Evolutionary conservation across 1,140 invertebrate species (phyloP), one percentile per base, ranked within the genome.

Genomic region (Luehdorfia chinensis): DNA sequence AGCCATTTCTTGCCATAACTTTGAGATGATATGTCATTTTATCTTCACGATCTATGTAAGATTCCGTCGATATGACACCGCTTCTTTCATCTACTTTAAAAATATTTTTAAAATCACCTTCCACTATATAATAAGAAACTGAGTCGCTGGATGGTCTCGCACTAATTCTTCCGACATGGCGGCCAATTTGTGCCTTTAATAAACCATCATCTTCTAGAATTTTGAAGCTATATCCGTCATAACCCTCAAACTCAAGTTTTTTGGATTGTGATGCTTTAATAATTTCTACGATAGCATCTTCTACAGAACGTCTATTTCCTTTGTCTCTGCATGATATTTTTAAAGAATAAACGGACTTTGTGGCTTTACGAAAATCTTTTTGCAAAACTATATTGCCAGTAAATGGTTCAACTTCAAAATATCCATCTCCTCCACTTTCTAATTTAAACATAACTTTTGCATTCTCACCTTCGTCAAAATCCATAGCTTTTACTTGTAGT

Each of bases 381-480:
- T 90, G 91, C 36, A 96, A 69, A 41, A 88, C 87, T 6, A 97
- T 87, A 33, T 93, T 89, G 7, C 95, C 96, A 11, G 91, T 94
- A 48, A 87, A 89, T 47, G 93, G 90, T 62, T 97, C 93, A 12
- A 97, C 87, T 3, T 89, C 88, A 77, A 97, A 97, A 31, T 94
- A 84, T 15, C 91, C 91, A 37, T 94, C 93, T 11, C 90, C 91
- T n/a, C 94, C 93, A 57, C 89, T 93, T 74, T 94, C 93, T 25
- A 97, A 75, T 45, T 88, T 90, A 66, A 94, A 97, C 33, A 89
- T 91, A 16, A 97, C 89, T 64, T 92, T 89, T 32, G 94, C 92
- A 87, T 96, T 96, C 59, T 95, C 93, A 16, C 93, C 93, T 46
- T 93, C 92, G 76, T 97, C 96, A 30, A 89, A 89, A 87, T 97